Conservation (phyloP, 2,113 vertebrate genomes). For the Rhea pennata region DNA sequence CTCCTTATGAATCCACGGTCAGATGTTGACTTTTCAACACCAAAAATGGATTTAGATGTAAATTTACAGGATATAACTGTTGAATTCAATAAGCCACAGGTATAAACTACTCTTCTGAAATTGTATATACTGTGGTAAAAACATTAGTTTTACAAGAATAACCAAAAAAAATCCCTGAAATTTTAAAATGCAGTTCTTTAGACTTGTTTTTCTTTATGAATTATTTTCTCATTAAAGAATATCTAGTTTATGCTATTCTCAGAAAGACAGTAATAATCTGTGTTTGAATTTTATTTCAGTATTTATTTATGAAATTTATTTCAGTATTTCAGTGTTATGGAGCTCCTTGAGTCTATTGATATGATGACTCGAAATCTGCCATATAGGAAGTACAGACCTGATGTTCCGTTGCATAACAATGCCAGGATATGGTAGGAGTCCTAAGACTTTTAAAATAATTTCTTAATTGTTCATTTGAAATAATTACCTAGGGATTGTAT, state of each 20-base stretch:
- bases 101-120: constrained; percentile 53
- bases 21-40: constrained; percentile 93
- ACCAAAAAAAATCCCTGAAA: background rate
- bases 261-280: background rate
- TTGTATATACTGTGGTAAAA: background rate
- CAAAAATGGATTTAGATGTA: constrained; percentile 92
- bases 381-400: constrained; percentile 91
- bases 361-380: constrained; percentile 97
- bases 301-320: constrained; percentile 81
- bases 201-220: background rate
- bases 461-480: background rate
- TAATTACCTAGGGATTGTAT: background rate
- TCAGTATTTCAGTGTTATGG: constrained; percentile 97
- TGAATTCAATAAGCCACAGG: constrained; percentile 94
- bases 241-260: background rate
- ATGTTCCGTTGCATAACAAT: constrained; percentile 81
- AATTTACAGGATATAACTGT: constrained; percentile 90
- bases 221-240: background rate
- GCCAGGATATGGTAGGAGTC: constrained; percentile 84
- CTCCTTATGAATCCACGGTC: constrained; percentile 95
- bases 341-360: constrained; percentile 94
- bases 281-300: constrained; percentile 75
- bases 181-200: background rate
- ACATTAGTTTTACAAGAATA: background rate
- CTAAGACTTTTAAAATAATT: background rate